Conservation (phyloP, 2,888 invertebrate genomes). For the Mesochorus sp. region DNA sequence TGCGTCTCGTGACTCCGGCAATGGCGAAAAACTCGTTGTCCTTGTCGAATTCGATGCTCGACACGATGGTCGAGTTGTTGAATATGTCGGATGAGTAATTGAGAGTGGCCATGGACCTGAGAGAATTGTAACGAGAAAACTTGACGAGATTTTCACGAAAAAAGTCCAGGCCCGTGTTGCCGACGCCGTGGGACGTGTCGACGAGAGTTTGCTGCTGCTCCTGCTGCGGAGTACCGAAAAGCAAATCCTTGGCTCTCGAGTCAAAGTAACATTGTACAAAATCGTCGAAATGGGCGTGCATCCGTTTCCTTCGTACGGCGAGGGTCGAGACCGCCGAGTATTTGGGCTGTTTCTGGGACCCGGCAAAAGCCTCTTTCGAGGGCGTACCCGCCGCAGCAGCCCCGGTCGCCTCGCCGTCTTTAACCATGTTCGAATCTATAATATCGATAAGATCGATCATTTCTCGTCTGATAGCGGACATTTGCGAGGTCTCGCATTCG, state of each 20-base stretch:
- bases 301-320: conserved; percentile 88
- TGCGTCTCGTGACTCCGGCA: conserved; percentile 96
- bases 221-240: conserved; percentile 83
- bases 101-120: conserved; percentile 92
- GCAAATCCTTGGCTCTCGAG: conserved; percentile 88
- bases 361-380: conserved; percentile 67
- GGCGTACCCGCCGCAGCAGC: conserved; percentile 60
- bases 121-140: conserved; percentile 90
- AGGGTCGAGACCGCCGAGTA: conserved; percentile 82
- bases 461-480: conserved; percentile 84
- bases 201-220: conserved; percentile 45
- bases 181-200: conserved; percentile 68
- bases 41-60: conserved; percentile 97
- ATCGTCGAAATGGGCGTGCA: conserved; percentile 94
- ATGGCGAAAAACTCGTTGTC: conserved; percentile 98
- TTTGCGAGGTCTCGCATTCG: conserved; percentile 83
- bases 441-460: conserved; percentile 84
- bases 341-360: conserved; percentile 68
- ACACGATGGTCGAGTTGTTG: conserved; percentile 93
- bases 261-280: conserved; percentile 94
- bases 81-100: conserved; percentile 95
- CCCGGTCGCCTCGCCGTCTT: conserved; percentile 41
- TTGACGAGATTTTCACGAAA: conserved; percentile 94
- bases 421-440: conserved; percentile 83
- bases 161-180: conserved; percentile 85